Conservation (phyloP, 2,888 invertebrate species). For the Silvanus unidentatus region DNA sequence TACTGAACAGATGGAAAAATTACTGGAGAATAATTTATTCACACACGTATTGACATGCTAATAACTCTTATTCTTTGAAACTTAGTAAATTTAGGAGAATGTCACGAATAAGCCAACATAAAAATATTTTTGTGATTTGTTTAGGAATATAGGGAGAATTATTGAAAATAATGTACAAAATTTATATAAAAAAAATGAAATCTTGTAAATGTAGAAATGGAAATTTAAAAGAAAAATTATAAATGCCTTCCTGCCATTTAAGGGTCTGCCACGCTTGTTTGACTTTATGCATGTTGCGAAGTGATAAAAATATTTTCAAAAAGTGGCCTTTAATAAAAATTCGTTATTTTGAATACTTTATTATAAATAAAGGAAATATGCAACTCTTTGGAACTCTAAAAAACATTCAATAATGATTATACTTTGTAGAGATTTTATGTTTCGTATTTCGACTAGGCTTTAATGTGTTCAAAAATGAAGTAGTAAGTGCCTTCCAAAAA, state of each 20-base stretch:
- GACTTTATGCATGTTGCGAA: conserved; percentile 42
- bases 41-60: conserved; percentile 24
- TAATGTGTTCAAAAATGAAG: conserved; percentile 68
- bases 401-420: background rate
- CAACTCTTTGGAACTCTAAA: conserved; percentile 30
- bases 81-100: conserved; percentile 27
- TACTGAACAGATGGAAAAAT: too few relatives aligned
- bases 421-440: conserved; percentile 25
- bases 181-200: conserved; percentile 43
- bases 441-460: conserved; percentile 55
- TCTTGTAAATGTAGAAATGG: conserved; percentile 46
- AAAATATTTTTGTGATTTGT: conserved; percentile 51
- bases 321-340: conserved; percentile 45
- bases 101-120: conserved; percentile 43
- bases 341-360: conserved; percentile 31
- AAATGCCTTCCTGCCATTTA: conserved; percentile 60
- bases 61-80: conserved; percentile 33
- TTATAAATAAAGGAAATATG: conserved; percentile 10
- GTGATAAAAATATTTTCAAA: conserved; percentile 46
- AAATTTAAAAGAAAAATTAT: conserved; percentile 48
- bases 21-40: conserved; percentile 14
- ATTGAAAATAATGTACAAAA: conserved; percentile 50
- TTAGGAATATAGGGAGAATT: conserved; percentile 42
- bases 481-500: conserved; percentile 77
- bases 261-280: conserved; percentile 52